These are phyloP conservation scores for Epinotia demarniana DNA, from an alignment of 2,888 invertebrate genomes.

Conservation along the genomic window DNA sequence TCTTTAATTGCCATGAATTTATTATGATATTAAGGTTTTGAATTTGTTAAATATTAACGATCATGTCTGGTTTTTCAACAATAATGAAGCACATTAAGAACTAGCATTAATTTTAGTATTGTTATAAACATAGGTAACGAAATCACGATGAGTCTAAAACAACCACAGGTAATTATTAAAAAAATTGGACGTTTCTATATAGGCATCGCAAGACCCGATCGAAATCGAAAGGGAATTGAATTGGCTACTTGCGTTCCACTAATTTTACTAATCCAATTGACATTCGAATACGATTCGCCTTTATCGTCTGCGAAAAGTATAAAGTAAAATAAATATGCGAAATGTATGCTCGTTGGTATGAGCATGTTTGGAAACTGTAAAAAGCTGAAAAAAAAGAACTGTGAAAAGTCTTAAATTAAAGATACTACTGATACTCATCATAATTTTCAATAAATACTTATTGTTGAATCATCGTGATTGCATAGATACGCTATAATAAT, in stretches of 20 bases:
- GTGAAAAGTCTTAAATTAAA: not conserved
- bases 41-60: not conserved
- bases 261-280: not conserved
- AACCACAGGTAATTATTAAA: not conserved
- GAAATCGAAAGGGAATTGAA: not conserved
- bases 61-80: not conserved
- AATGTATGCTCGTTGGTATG: not conserved
- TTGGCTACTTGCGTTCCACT: not conserved
- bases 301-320: not conserved
- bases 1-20: too few relatives aligned
- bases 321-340: too few relatives aligned
- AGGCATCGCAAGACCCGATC: not conserved
- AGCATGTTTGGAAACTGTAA: not conserved
- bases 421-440: not conserved
- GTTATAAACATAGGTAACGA: not conserved
- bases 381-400: too few relatives aligned
- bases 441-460: too few relatives aligned
- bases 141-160: not conserved
- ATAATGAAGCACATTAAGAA: not conserved
- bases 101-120: not conserved
- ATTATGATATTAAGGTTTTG: not conserved
- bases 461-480: not conserved
- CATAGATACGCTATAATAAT: conserved; percentile 2
- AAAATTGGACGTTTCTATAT: not conserved
- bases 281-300: not conserved